Percentiles rank a stretch among this genome's conserved stretches.
These are phyloP conservation scores for Rhombomys opimus DNA, from an alignment of 2,113 vertebrate species.

Conservation along the genomic window DNA sequence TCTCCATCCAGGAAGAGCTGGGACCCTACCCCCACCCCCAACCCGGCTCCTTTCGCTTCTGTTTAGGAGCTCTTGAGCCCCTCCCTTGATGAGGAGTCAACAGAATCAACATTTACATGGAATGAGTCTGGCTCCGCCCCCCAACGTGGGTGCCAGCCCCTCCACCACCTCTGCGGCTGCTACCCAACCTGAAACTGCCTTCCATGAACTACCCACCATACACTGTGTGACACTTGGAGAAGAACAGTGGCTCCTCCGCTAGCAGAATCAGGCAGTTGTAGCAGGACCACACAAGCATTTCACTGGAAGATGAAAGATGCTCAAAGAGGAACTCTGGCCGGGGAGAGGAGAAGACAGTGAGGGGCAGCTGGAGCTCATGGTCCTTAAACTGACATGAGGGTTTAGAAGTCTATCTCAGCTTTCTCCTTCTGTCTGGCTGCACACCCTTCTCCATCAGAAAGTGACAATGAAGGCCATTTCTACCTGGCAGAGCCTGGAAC, in stretches of 20 bases:
- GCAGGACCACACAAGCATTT: slow-evolving; percentile 92
- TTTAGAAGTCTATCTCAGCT: not conserved
- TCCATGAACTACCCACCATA: slow-evolving; percentile 90
- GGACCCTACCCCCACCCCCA: not conserved
- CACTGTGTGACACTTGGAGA: slow-evolving; percentile 95
- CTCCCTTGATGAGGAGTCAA: not conserved
- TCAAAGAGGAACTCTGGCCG: slow-evolving; percentile 91
- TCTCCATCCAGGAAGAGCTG: not conserved
- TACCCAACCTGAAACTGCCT: not conserved
- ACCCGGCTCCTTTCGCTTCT: not conserved
- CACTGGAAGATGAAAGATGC: slow-evolving; percentile 88
- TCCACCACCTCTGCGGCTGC: not conserved
- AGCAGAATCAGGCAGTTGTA: slow-evolving; percentile 94
- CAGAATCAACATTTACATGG: not conserved
- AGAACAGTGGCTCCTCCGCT: slow-evolving; percentile 93
- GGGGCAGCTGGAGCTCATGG: not conserved
- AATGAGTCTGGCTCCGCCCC: not conserved
- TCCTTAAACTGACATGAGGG: not conserved
- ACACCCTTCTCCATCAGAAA: not conserved
- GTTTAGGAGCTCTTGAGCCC: not conserved
- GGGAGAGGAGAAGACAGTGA: slow-evolving; percentile 7
- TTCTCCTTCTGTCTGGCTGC: not conserved
- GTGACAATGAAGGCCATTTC: not conserved
- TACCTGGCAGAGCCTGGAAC: not conserved
- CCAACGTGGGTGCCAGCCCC: not conserved